Percentiles rank a stretch among this genome's conserved stretches.
Conservation (phyloP, 2,113 vertebrate genomes). For the Perca fluviatilis region DNA sequence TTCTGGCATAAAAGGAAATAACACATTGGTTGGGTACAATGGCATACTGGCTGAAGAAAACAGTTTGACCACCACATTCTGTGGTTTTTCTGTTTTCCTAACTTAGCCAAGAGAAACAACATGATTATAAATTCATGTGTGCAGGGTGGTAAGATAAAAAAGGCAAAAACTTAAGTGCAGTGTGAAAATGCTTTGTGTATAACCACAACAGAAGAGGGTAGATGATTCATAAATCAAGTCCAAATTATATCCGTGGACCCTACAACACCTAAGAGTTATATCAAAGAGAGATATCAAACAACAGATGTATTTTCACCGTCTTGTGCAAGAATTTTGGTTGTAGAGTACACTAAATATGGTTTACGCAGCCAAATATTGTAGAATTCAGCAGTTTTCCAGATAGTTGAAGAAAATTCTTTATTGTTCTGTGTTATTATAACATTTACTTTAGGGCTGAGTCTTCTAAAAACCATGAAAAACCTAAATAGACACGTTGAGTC, state of each 20-base stretch:
- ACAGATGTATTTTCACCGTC: conserved; percentile 5
- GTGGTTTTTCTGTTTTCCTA: conserved; percentile 14
- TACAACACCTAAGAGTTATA: conserved; percentile 6
- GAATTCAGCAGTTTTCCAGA: conserved; percentile 9
- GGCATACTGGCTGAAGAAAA: conserved; percentile 19
- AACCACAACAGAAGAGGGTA: conserved; percentile 7
- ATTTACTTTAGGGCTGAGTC: conserved; percentile 22
- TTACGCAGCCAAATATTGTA: conserved; percentile 14
- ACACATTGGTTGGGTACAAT: conserved; percentile 30
- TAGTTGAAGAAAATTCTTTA: background rate
- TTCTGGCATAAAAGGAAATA: conserved; percentile 34
- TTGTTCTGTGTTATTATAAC: conserved; percentile 13
- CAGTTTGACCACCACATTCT: background rate
- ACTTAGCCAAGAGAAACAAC: conserved; percentile 21
- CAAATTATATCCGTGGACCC: conserved; percentile 24
- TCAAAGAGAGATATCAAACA: background rate
- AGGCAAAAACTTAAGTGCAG: conserved; percentile 60
- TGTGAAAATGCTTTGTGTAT: conserved; percentile 35
- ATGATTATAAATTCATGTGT: conserved; percentile 3
- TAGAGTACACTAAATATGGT: conserved; percentile 16
- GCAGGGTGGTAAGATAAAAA: conserved; percentile 12
- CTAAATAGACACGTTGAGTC: conserved; percentile 15
- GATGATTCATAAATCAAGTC: conserved; percentile 5
- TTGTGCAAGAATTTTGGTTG: conserved; percentile 50
- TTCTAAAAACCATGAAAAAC: conserved; percentile 33